These are phyloP conservation scores for Poicephalus meyeri DNA, from an alignment of 2,113 vertebrate genomes.

Conservation along the genomic window DNA sequence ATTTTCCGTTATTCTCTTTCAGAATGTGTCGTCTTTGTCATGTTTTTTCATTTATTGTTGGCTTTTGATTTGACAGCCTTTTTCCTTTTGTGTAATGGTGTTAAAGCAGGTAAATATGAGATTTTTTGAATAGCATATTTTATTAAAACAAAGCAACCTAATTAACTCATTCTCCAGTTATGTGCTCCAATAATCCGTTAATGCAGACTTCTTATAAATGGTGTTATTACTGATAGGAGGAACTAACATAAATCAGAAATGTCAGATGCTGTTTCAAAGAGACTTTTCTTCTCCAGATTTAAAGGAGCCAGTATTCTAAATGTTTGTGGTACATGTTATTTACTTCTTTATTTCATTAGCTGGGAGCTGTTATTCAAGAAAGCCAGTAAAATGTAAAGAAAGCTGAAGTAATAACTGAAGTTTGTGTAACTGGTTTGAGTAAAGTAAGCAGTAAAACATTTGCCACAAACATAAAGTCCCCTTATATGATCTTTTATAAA, in stretches of 20 bases:
- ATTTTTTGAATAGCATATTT: not conserved
- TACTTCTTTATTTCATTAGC: not conserved
- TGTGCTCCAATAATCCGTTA: conserved; percentile 6
- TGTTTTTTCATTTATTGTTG: not conserved
- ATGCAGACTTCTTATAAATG: not conserved
- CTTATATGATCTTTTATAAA: not conserved
- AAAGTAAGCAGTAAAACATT: not conserved
- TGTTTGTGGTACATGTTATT: not conserved
- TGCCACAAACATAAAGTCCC: not conserved
- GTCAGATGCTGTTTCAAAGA: not conserved
- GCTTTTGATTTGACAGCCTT: not conserved
- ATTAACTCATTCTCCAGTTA: conserved; percentile 2
- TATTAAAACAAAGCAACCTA: conserved; percentile 4
- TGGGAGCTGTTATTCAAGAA: not conserved
- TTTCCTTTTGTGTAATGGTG: not conserved
- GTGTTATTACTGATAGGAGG: conserved; percentile 17
- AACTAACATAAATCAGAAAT: not conserved
- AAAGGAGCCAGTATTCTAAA: not conserved
- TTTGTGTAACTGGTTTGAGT: not conserved
- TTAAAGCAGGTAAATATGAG: not conserved
- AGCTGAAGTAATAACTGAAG: not conserved
- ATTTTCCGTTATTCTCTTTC: not conserved
- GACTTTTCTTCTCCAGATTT: not conserved
- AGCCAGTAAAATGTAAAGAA: not conserved
- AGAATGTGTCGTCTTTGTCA: not conserved